Conservation (phyloP, 37 sponge, comb jelly and placozoan genomes). For the Crambe crambe region DNA sequence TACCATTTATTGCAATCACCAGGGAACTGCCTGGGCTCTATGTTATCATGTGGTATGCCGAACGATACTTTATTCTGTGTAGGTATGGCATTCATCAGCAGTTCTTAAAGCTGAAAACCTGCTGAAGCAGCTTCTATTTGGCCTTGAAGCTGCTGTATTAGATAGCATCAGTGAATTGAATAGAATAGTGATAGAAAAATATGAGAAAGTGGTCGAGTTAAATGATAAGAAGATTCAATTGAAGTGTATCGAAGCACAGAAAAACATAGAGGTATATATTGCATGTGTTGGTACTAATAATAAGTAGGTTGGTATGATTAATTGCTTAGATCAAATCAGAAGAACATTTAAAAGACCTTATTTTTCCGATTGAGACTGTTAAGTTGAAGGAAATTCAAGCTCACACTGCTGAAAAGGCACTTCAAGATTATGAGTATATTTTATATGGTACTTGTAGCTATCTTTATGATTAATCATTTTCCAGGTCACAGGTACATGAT, state of each 20-base stretch:
- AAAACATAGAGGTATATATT: constrained; percentile 49
- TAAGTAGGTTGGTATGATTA: not conserved
- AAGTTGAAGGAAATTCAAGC: constrained; percentile 9
- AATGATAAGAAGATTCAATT: constrained; percentile 79
- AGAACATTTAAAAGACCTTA: constrained; percentile 24
- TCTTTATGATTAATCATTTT: not conserved
- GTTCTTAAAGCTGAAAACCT: constrained; percentile 41
- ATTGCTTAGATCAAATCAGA: constrained; percentile 49
- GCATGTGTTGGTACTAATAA: not conserved
- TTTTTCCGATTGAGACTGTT: constrained; percentile 42
- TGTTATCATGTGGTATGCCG: not conserved
- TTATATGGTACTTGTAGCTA: not conserved
- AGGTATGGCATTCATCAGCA: constrained; percentile 69
- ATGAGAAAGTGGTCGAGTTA: constrained; percentile 50
- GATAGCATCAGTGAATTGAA: constrained; percentile 28
- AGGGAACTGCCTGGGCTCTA: not conserved
- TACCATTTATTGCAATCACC: not conserved
- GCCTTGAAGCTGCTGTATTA: constrained; percentile 45
- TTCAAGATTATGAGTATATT: constrained; percentile 35
- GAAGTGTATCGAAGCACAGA: constrained; percentile 74
- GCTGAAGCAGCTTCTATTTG: constrained; percentile 77
- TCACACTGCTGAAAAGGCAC: not conserved
- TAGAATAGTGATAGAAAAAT: constrained; percentile 53
- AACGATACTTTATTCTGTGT: not conserved
- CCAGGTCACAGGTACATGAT: constrained; percentile 17